Base-by-base conservation (phyloP, 2,888 invertebrate species). In the Nomada hirtipes region DNA sequence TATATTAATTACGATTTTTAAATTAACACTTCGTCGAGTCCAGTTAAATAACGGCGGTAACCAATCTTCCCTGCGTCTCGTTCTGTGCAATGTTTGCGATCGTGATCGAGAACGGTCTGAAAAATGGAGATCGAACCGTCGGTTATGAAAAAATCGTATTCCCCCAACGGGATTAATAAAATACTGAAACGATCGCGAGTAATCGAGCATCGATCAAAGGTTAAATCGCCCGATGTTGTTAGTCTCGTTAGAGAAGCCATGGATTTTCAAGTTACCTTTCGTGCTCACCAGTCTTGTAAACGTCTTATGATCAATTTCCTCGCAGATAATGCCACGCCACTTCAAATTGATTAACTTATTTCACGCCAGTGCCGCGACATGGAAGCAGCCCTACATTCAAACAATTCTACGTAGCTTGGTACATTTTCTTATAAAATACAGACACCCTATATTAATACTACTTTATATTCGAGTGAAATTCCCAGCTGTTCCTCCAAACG, bases 201-300 rank as follows among this genome's bases (percentile, higher is more conserved):
- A 69, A 76, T 82, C 74, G 52, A 4, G 52, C 18, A 71, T 74
- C 82, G 78, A 82, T 82, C 78, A 44, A 57, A 83, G 78, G 78
- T 78, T 77, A 77, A 77, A 44, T 36, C 36, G 61, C 67, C 63
- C 60, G 63, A 15, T 74, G 70, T 50, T 47, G 47, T 36, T 36
- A 23, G 26, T 20, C 73, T 50, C 63, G 44, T 79, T 68, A 53
- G 47, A 50, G 63, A 23, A 57, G 60, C 50, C 29, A 70, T 10
- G 18, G 29, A 53, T 65, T 53, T 44, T 42, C 42, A 47, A 53
- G 9, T 18, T 23, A 36, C 29, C 15, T 13, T n/a, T 50, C n/a
- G 15, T 55, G 47, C 50, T 26, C 26, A 23, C 44, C 20, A 18
- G 36, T 15, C 52, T 29, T 52, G 36, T 4, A 59, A 42, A 42